These are phyloP conservation scores for Onychostoma macrolepis DNA, from an alignment of 2,113 vertebrate species.

Conservation along the genomic window DNA sequence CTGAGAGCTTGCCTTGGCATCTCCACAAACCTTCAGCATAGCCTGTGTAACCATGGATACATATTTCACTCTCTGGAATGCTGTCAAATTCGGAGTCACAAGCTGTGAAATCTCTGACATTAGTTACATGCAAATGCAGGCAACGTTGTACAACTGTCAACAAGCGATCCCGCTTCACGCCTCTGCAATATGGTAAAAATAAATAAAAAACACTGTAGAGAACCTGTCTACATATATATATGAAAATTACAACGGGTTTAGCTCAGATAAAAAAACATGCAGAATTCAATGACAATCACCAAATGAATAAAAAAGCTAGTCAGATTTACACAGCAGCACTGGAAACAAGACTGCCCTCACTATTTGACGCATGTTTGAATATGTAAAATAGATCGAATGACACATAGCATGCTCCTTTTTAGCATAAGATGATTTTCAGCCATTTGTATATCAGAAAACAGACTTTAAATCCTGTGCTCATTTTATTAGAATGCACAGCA, in stretches of 20 bases:
- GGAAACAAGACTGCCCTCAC: background rate
- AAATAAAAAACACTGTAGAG: background rate
- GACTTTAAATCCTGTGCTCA: background rate
- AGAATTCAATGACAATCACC: background rate
- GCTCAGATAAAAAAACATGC: background rate
- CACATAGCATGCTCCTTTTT: background rate
- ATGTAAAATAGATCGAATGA: slow-evolving; percentile 12
- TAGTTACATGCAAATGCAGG: slow-evolving; percentile 44
- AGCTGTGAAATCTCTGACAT: slow-evolving; percentile 49
- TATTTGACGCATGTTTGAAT: background rate
- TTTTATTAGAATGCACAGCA: background rate
- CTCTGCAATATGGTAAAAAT: slow-evolving; percentile 30
- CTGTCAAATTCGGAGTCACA: slow-evolving; percentile 35
- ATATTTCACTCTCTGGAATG: slow-evolving; percentile 19
- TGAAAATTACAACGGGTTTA: background rate
- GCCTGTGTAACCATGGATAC: slow-evolving; percentile 39
- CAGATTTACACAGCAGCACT: background rate
- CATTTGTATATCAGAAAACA: slow-evolving; percentile 2
- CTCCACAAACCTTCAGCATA: background rate
- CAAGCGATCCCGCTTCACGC: background rate
- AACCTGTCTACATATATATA: slow-evolving; percentile 5
- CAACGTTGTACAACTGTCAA: slow-evolving; percentile 31
- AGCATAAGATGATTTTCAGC: background rate
- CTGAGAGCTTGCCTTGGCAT: slow-evolving; percentile 16
- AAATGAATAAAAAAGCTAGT: background rate